Evolutionary conservation across 2,797 vertebrate species (phyloP), one percentile per base, ranked within the genome.

Genomic region (Otolemur crassicaudatus): DNA sequence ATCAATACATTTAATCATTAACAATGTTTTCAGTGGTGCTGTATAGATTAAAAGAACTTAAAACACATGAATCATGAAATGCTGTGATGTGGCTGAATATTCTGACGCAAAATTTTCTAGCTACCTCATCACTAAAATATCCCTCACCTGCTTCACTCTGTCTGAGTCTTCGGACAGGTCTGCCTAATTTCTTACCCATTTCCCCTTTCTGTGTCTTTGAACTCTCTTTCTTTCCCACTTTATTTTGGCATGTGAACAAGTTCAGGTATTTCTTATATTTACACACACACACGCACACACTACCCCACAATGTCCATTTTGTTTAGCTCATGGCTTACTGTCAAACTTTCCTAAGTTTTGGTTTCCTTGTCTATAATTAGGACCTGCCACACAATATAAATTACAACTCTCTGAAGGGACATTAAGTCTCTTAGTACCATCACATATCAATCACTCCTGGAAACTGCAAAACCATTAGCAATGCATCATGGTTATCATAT

Each of bases 161-260:
- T 31, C 16, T 27, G 72, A 73, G 13, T 73, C 37, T 73, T 73
- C 1, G 12, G 72, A 25, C 23, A 73, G 40, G 40, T 43, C 40
- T 16, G 23, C 72, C 25, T 73, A 56, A 72, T 43, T 43, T 90
- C 53, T 85, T 85, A n/a, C 34, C 53, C 29, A 79, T 20, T 56
- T 60, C 14, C 37, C 29, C 34, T 56, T 31, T 19, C n/a, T 91
- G 34, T 46, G 34, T 63, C 85, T 94, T 88, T 23, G 17, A n/a
- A 81, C 16, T 43, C 16, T 56, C 17, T 76, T 12, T 92, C 22
- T 46, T 34, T 11, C 4, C 40, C 49, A 60, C 20, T 11, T 90
- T 76, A 10, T 79, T 90, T 87, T 93, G 56, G 31, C 40, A 58
- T 80, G 90, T 63, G 70, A 85, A 93, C n/a, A 80, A 88, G 25